phyloP scores from a whole-genome alignment of 1,140 invertebrate species.

The Cherax quadricarinatus region DNA sequence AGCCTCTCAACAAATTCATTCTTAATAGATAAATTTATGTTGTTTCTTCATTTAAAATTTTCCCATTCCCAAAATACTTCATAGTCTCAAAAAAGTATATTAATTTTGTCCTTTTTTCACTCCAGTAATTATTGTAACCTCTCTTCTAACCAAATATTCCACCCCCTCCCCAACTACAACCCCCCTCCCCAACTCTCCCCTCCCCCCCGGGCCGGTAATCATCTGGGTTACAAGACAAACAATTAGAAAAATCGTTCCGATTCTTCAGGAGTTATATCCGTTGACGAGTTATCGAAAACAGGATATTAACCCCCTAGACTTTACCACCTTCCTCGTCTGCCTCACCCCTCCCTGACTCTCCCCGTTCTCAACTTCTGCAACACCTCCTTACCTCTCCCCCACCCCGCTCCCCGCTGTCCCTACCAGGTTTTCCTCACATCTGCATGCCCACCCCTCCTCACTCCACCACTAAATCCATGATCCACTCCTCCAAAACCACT shows the following conservation, averaged over 20 bases:
- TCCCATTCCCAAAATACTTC: too few relatives aligned
- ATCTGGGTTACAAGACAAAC: constrained; percentile 9
- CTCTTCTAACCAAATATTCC: too few relatives aligned
- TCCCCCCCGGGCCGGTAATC: neutral
- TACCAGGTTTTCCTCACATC: neutral
- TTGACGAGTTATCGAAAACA: neutral
- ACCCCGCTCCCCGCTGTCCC: neutral
- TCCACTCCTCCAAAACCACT: too few relatives aligned
- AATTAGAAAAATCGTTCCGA: constrained; percentile 16
- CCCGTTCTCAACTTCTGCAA: neutral
- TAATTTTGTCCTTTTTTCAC: too few relatives aligned
- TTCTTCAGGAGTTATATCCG: neutral
- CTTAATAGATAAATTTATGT: too few relatives aligned
- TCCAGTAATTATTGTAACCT: too few relatives aligned
- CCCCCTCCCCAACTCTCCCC: neutral
- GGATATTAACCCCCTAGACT: neutral
- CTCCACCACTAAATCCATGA: too few relatives aligned
- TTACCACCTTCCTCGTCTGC: neutral
- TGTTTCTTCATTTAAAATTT: too few relatives aligned
- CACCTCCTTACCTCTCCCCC: neutral
- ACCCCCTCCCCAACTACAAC: neutral
- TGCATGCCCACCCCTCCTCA: neutral
- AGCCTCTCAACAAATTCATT: too few relatives aligned
- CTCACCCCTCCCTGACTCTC: constrained; percentile 10
- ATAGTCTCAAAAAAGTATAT: too few relatives aligned